Conservation (phyloP, 2,888 invertebrate species). For the Dryocosmus kuriphilus region DNA sequence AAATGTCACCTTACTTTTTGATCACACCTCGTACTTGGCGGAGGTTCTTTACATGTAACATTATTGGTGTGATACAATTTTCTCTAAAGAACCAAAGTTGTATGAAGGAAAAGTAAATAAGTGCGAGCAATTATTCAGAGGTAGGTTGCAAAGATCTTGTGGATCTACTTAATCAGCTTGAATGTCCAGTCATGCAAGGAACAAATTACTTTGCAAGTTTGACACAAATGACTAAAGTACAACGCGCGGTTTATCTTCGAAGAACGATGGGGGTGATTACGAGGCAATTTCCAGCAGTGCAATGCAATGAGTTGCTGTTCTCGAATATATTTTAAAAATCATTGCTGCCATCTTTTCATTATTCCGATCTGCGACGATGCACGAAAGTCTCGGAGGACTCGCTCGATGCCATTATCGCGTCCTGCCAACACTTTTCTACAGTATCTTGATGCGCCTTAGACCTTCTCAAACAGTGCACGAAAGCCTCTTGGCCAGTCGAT, state of each 20-base stretch:
- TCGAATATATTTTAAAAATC: conserved; percentile 27
- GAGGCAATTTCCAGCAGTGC: conserved; percentile 16
- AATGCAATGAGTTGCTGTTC: conserved; percentile 8
- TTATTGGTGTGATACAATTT: no score
- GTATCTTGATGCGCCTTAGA: conserved; percentile 45
- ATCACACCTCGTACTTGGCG: no score
- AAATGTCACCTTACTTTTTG: no score
- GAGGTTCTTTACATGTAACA: no score
- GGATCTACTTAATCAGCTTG: not conserved
- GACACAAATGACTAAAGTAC: conserved; percentile 6
- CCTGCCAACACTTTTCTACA: conserved; percentile 44
- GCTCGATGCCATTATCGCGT: conserved; percentile 45
- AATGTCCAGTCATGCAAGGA: conserved; percentile 16
- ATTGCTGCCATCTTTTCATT: conserved; percentile 8
- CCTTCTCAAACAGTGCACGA: conserved; percentile 42
- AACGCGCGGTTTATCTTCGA: conserved; percentile 3
- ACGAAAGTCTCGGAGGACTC: conserved; percentile 17
- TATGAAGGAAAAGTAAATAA: not conserved
- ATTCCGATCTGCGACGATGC: conserved; percentile 10
- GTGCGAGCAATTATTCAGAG: not conserved
- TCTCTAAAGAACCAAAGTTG: no score
- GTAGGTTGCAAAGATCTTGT: not conserved
- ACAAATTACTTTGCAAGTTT: conserved; percentile 36
- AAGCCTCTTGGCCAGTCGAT: conserved; percentile 52
- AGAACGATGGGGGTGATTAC: conserved; percentile 23